Conservation (phyloP, 2,113 vertebrate genomes). For the Microtus richardsoni region DNA sequence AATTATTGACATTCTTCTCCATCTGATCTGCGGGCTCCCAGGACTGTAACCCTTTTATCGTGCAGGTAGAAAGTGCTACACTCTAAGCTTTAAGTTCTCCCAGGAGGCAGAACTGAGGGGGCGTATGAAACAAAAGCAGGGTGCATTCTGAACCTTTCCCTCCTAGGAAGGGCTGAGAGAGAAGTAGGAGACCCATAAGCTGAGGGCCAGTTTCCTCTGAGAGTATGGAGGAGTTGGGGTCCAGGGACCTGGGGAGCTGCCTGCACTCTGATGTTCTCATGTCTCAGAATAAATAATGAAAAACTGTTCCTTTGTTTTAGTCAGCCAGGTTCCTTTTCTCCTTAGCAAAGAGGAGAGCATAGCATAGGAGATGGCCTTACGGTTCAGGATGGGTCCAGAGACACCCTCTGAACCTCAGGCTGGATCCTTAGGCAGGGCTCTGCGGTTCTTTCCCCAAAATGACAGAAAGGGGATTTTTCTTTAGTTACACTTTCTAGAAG, state of each 20-base stretch:
- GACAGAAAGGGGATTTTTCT: not conserved
- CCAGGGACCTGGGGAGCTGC: slow-evolving; percentile 13
- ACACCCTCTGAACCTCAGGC: not conserved
- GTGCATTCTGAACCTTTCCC: not conserved
- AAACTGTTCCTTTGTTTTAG: not conserved
- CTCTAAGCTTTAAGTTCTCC: slow-evolving; percentile 38
- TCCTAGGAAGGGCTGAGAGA: not conserved
- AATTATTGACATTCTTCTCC: slow-evolving; percentile 22
- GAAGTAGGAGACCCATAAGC: slow-evolving; percentile 1
- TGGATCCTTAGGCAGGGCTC: not conserved
- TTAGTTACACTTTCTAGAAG: not conserved
- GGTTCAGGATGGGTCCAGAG: not conserved
- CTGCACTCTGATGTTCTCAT: slow-evolving; percentile 22
- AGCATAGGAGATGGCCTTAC: not conserved
- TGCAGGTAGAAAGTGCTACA: slow-evolving; percentile 11
- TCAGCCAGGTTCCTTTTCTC: not conserved
- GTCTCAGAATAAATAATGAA: slow-evolving; percentile 56
- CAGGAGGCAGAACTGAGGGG: slow-evolving; percentile 25
- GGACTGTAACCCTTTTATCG: slow-evolving; percentile 14
- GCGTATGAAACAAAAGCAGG: not conserved
- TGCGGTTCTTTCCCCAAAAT: not conserved
- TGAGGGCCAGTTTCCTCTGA: slow-evolving; percentile 32
- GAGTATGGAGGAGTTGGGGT: slow-evolving; percentile 15
- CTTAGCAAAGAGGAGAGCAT: not conserved
- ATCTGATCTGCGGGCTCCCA: slow-evolving; percentile 43